A percentile compares a stretch with the other conserved stretches of the same genome.
Conservation (phyloP, 2,113 vertebrate genomes). For the Perca flavescens region DNA sequence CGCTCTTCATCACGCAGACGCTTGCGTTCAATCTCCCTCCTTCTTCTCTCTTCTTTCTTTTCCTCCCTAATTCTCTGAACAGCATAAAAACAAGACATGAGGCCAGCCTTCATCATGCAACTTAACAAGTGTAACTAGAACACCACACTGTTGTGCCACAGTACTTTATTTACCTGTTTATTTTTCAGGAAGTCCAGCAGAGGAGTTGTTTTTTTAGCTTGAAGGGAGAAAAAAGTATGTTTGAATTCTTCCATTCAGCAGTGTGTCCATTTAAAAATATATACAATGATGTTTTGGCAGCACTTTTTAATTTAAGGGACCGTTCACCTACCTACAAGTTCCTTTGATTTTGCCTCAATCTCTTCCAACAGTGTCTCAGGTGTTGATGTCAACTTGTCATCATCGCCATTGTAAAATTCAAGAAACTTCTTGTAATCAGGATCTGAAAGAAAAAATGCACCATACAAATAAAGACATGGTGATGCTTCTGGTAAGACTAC, state of each 20-base stretch:
- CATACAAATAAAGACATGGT: not conserved
- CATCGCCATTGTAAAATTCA: constrained; percentile 93
- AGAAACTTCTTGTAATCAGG: constrained; percentile 97
- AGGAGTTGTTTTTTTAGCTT: constrained; percentile 97
- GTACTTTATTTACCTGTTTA: constrained; percentile 91
- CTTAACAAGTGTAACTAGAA: not conserved
- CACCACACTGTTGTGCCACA: not conserved
- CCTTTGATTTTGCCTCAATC: constrained; percentile 97
- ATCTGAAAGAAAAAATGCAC: constrained; percentile 82
- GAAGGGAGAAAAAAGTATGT: constrained; percentile 39
- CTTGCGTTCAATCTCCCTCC: constrained; percentile 96
- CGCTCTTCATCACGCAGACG: constrained; percentile 96
- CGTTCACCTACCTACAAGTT: constrained; percentile 90
- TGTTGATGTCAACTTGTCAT: constrained; percentile 95
- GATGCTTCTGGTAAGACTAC: not conserved
- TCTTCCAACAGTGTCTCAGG: constrained; percentile 97
- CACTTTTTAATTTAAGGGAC: not conserved
- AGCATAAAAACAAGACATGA: constrained; percentile 6
- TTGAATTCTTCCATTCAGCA: not conserved
- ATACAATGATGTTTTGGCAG: not conserved
- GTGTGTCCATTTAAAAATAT: not conserved
- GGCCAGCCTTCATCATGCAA: not conserved
- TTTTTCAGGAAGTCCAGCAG: constrained; percentile 98
- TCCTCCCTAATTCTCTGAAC: constrained; percentile 94
- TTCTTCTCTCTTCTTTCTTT: constrained; percentile 95